Evolutionary conservation across 2,113 vertebrate species (phyloP).

Genomic region (Pterophyllum scalare): DNA sequence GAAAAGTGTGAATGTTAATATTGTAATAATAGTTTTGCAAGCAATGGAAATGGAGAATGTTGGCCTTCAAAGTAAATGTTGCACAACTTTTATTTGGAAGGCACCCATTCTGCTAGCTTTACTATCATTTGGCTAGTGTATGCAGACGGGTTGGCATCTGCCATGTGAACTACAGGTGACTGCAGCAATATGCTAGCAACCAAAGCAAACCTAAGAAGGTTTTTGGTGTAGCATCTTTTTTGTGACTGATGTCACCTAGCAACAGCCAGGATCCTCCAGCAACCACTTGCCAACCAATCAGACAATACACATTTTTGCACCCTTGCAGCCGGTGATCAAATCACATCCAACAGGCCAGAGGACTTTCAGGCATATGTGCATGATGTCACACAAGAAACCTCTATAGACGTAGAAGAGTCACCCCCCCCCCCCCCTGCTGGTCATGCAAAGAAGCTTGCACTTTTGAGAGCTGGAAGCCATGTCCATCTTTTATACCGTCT

Average conservation of each 20-base stretch:
- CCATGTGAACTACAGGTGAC: not conserved
- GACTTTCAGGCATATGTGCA: not conserved
- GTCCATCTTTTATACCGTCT: rapidly evolving
- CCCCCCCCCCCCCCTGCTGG: not conserved
- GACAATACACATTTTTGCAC: not conserved
- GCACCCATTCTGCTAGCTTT: not conserved
- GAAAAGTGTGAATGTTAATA: too few relatives aligned
- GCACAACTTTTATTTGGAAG: too few relatives aligned
- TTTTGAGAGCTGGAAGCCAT: rapidly evolving
- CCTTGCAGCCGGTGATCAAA: too few relatives aligned
- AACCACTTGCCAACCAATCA: not conserved
- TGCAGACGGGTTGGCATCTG: not conserved
- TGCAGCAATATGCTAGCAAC: not conserved
- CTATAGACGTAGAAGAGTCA: not conserved
- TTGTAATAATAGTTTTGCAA: too few relatives aligned
- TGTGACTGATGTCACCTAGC: not conserved
- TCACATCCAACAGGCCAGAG: rapidly evolving
- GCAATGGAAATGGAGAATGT: rapidly evolving
- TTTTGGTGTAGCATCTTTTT: not conserved
- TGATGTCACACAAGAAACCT: not conserved
- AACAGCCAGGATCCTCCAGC: not conserved
- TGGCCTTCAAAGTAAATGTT: too few relatives aligned
- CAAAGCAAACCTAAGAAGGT: not conserved
- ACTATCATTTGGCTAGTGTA: too few relatives aligned
- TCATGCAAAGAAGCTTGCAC: not conserved